phyloP scores from a whole-genome alignment of 2,113 vertebrate species.

The Pycnonotus jocosus region DNA sequence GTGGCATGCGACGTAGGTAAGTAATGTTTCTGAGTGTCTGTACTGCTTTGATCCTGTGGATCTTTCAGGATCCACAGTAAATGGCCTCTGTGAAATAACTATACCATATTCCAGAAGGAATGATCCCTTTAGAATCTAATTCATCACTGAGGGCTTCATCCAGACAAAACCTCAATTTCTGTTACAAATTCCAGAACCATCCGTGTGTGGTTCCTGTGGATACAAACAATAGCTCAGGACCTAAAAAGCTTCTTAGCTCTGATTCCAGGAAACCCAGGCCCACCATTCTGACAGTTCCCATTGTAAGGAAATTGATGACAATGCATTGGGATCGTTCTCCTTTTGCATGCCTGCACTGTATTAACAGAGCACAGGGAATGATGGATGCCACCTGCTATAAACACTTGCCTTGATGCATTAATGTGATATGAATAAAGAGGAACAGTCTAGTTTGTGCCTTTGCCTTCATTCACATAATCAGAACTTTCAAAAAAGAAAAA shows the following conservation, averaged over 20 bases:
- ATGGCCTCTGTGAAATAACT: background rate
- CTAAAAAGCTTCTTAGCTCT: background rate
- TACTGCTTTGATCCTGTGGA: background rate
- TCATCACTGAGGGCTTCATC: background rate
- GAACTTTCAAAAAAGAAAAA: background rate
- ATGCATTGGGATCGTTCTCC: background rate
- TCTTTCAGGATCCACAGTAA: background rate
- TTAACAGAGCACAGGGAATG: background rate
- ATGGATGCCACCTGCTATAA: background rate
- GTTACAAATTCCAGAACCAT: background rate
- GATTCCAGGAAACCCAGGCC: background rate
- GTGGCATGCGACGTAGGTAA: background rate
- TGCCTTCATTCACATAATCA: background rate
- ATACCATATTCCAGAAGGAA: background rate
- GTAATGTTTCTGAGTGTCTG: background rate
- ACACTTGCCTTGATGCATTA: background rate
- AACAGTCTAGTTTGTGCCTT: background rate
- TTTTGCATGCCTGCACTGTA: background rate
- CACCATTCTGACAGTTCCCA: background rate
- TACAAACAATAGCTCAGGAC: background rate
- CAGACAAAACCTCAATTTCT: background rate
- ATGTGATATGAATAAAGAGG: background rate
- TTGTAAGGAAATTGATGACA: background rate
- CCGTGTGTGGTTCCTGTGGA: background rate
- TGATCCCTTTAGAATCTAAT: background rate